phyloP scores from a whole-genome alignment of 2,888 invertebrate species.

The Sisyra nigra region DNA sequence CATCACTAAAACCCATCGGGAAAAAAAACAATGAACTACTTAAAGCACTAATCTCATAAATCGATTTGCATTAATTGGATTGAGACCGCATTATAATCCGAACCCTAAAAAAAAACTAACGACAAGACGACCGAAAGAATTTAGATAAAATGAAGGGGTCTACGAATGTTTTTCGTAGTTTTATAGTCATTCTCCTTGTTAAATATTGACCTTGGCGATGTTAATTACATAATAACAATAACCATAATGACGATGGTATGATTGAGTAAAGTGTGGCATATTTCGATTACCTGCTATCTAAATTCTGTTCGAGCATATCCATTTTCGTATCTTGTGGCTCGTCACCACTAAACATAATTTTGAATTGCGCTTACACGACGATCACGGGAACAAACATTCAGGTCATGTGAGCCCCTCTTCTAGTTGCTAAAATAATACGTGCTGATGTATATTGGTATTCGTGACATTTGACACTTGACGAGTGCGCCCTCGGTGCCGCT shows the following conservation, averaged over 20 bases:
- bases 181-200: too few species aligned
- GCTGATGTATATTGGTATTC: too few species aligned
- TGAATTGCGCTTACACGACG: conserved; percentile 42
- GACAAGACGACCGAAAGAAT: not conserved
- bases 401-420: conserved; percentile 47
- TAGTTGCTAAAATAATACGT: not conserved
- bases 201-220: conserved; percentile 27
- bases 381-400: conserved; percentile 56
- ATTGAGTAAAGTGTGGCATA: conserved; percentile 12
- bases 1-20: conserved; percentile 2
- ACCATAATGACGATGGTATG: conserved; percentile 12
- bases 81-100: not conserved
- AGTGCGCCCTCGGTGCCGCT: too few species aligned
- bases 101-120: not conserved
- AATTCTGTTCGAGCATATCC: conserved; percentile 42
- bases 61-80: not conserved
- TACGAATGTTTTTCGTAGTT: not conserved
- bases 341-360: conserved; percentile 33
- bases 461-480: too few species aligned
- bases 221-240: conserved; percentile 28
- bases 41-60: not conserved
- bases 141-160: not conserved
- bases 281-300: conserved; percentile 39
- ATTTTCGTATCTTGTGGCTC: conserved; percentile 20
- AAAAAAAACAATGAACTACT: not conserved